phyloP scores from a whole-genome alignment of 2,113 vertebrate species.

The Laticauda laticaudata region DNA sequence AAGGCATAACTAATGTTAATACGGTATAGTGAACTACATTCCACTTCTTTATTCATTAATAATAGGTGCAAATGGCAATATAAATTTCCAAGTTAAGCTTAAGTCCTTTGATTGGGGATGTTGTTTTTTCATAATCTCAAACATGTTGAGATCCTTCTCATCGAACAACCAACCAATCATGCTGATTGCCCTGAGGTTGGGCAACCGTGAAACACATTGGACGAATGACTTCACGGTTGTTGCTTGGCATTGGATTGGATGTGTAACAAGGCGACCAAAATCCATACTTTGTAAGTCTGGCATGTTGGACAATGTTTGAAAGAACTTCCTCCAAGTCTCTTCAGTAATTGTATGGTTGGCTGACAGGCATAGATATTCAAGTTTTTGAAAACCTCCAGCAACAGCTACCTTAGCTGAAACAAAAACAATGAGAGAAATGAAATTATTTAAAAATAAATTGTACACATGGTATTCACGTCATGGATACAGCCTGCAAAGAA shows the following conservation, averaged over 20 bases:
- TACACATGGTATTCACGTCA: not conserved
- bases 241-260: slow-evolving; percentile 36
- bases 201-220: slow-evolving; percentile 28
- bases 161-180: slow-evolving; percentile 53
- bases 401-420: slow-evolving; percentile 50
- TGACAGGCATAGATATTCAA: slow-evolving; percentile 26
- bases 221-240: slow-evolving; percentile 36
- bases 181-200: not conserved
- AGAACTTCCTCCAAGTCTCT: slow-evolving; percentile 55
- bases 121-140: slow-evolving; percentile 35
- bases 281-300: slow-evolving; percentile 23
- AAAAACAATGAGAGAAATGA: slow-evolving; percentile 9
- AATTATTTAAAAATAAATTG: not conserved
- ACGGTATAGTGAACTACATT: not conserved
- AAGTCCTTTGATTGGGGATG: slow-evolving; percentile 37
- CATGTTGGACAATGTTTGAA: slow-evolving; percentile 35
- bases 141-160: slow-evolving; percentile 36
- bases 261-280: not conserved
- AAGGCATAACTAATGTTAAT: not conserved
- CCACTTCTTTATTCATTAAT: slow-evolving; percentile 26
- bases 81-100: slow-evolving; percentile 16
- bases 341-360: slow-evolving; percentile 41
- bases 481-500: not conserved
- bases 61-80: slow-evolving; percentile 35
- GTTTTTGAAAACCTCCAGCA: slow-evolving; percentile 48